Conservation (phyloP, 2,888 invertebrate genomes). For the Andrena marginata region DNA sequence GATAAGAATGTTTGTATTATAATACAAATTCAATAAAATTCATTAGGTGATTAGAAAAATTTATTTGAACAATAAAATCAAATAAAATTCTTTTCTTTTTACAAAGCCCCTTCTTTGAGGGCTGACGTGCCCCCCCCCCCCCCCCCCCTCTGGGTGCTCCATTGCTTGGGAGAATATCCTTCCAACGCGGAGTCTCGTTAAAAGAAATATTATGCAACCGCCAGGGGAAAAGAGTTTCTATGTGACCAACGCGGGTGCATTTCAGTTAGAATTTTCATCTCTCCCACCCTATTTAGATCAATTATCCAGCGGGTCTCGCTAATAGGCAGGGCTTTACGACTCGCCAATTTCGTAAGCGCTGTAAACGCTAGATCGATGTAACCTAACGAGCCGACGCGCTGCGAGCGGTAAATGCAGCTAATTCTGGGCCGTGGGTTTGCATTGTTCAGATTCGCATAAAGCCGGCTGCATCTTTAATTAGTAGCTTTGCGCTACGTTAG, state of each 20-base stretch:
- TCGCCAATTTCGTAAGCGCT: constrained; percentile 70
- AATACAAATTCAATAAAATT: no score
- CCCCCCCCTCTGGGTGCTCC: no score
- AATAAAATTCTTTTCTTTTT: no score
- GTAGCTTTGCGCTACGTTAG: no score
- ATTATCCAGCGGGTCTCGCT: constrained; percentile 54
- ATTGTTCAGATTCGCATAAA: constrained; percentile 16
- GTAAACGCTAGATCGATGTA: constrained; percentile 47
- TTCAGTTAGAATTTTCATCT: constrained; percentile 48
- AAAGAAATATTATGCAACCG: constrained; percentile 15
- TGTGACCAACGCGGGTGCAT: constrained; percentile 23
- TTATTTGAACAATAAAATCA: no score
- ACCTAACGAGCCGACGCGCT: constrained; percentile 44
- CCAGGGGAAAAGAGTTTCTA: constrained; percentile 16
- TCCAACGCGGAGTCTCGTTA: no score
- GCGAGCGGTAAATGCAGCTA: constrained; percentile 60
- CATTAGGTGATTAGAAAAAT: no score
- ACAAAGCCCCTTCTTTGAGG: no score
- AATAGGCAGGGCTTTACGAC: constrained; percentile 64
- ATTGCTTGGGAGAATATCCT: no score
- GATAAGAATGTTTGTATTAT: no score
- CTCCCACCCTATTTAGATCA: constrained; percentile 48
- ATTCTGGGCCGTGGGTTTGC: constrained; percentile 54
- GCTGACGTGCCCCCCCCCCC: no score
- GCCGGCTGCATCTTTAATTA: neutral